Percentiles rank a stretch among this genome's conserved stretches.
Evolutionary conservation across 2,797 vertebrate genomes (phyloP).

Genomic region (Propithecus deckenii): DNA sequence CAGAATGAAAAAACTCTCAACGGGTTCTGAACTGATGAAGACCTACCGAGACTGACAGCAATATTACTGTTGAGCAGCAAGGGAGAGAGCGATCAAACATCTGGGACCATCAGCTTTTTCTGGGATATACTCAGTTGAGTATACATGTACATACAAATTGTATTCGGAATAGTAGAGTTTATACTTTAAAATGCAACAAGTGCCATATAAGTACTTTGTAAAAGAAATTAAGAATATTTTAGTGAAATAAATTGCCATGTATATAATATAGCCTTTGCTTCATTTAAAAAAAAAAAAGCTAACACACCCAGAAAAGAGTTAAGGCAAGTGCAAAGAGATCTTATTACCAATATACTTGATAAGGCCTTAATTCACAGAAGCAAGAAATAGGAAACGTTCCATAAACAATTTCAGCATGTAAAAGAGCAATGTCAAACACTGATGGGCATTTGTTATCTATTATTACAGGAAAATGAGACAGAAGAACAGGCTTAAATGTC

Average conservation of each 20-base stretch:
- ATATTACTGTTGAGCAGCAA: not conserved
- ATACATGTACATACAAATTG: not conserved
- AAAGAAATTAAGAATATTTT: not conserved
- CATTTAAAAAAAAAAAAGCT: not conserved
- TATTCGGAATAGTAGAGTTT: not conserved
- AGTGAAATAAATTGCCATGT: not conserved
- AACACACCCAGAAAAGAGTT: not conserved
- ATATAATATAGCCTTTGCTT: not conserved
- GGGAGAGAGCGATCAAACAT: not conserved
- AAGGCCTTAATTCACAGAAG: not conserved
- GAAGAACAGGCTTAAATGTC: not conserved
- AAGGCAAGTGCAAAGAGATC: not conserved
- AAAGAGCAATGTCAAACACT: not conserved
- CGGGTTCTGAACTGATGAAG: not conserved
- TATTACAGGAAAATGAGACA: not conserved
- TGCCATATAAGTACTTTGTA: not conserved
- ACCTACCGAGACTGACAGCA: not conserved
- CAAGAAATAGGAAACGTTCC: not conserved
- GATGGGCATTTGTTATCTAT: not conserved
- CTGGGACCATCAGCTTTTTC: not conserved
- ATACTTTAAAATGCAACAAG: not conserved
- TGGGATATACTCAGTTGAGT: not conserved
- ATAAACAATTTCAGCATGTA: not conserved
- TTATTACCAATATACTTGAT: not conserved
- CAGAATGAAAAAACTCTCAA: not conserved